Evolutionary conservation across 92 coral and sea anemone species (phyloP), one percentile per base, ranked within the genome.

Genomic region (Meandrina meandrites): DNA sequence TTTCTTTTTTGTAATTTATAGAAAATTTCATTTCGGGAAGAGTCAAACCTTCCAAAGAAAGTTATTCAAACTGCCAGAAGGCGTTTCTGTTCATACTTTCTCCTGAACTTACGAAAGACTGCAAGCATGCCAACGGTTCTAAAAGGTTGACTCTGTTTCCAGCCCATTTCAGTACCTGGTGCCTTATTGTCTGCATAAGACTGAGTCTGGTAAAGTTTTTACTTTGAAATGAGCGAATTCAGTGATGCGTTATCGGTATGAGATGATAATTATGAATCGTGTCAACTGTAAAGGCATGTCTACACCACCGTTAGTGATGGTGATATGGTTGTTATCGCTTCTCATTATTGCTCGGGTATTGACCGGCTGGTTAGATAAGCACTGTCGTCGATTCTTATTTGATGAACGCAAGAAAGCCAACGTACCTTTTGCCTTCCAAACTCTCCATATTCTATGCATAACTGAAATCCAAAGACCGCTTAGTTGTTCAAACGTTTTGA

Each of bases 341-440:
- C 50, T 13, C 71, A 18, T 30, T 27, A 3, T 1, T 28, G 10
- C 35, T 66, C 70, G 10, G 31, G 76, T 68, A 68, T 69, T 68
- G 53, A 37, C 64, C 57, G 21, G 48, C 48, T 0, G 60, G 58
- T 54, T 47, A 12, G 54, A 54, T n/a, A 82, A 69, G 45, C 9
- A 22, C n/a, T 40, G 58, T 2, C 66, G 66, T 79, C 70, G 54
- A 79, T 21, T 78, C 19, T 9, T 30, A 79, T 79, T 71, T 45
- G 85, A 31, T 22, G 40, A 81, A 82, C 87, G 75, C 60, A 73
- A 75, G 36, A 76, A 60, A 45, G 19, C 88, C 58, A 40, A 92
- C 88, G 54, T 94, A 94, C 98, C 98, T 94, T 94, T 94, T 27
- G 93, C 98, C 81, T 94, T 94, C 98, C 98, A 94, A 78, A 94